These are phyloP conservation scores for Staurois parvus DNA, from an alignment of 2,797 vertebrate genomes.

Conservation along the genomic window DNA sequence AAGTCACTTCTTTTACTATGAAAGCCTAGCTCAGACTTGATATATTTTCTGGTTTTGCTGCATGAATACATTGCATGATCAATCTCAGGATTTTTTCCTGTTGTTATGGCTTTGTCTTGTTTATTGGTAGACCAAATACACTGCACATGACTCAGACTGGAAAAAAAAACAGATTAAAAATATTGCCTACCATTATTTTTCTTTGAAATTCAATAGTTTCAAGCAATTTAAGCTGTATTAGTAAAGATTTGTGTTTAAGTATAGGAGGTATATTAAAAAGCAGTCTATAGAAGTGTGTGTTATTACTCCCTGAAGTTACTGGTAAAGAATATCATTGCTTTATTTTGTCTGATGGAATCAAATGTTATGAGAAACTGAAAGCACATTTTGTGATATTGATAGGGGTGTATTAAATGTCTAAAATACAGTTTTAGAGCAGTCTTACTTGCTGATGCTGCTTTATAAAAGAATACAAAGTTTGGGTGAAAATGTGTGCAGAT, in stretches of 20 bases:
- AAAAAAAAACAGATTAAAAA: conserved; percentile 7
- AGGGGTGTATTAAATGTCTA: background rate
- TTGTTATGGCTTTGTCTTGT: conserved; percentile 5
- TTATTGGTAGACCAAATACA: background rate
- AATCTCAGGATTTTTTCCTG: conserved; percentile 6
- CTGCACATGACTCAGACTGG: background rate
- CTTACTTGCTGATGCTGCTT: background rate
- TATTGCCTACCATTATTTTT: conserved; percentile 1
- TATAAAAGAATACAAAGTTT: background rate
- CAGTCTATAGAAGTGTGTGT: background rate
- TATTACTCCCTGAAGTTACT: background rate
- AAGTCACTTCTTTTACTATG: conserved; percentile 10
- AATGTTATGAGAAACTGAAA: conserved; percentile 2
- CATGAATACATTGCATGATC: conserved; percentile 17
- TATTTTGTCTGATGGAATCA: conserved; percentile 5
- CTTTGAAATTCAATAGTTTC: background rate
- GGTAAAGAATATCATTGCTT: background rate
- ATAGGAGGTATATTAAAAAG: conserved; percentile 4
- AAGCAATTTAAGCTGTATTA: conserved; percentile 11
- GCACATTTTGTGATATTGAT: conserved; percentile 7
- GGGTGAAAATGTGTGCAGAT: background rate
- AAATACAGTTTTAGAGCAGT: background rate
- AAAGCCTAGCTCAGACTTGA: background rate
- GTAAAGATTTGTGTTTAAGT: background rate
- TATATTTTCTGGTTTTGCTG: conserved; percentile 12